A percentile compares a stretch with the other conserved stretches of the same genome.
Conservation (phyloP, 2,888 invertebrate genomes). For the Ametastegia equiseti region DNA sequence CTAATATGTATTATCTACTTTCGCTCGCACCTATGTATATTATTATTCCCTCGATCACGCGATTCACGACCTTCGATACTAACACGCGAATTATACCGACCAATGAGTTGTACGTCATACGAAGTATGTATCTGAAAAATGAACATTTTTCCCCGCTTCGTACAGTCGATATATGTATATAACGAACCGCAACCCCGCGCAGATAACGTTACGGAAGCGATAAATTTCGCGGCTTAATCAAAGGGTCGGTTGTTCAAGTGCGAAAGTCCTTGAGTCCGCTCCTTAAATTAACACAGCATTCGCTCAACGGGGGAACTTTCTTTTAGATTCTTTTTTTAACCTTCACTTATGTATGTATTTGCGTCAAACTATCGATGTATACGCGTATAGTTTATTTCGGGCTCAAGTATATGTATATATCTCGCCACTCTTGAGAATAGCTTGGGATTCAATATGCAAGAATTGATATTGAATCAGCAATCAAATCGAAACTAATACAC, state of each 20-base stretch:
- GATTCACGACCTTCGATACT: not conserved
- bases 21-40: not conserved
- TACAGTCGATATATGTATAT: not conserved
- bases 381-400: not conserved
- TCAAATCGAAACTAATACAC: no score
- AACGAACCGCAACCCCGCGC: not conserved
- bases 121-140: not conserved
- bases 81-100: not conserved
- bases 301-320: not conserved
- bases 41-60: not conserved
- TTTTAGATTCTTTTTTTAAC: conserved; percentile 9
- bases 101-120: no score
- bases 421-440: no score
- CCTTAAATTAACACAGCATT: conserved; percentile 4
- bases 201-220: conserved; percentile 25
- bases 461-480: no score
- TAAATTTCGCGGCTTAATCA: conserved; percentile 14
- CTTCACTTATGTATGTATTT: not conserved
- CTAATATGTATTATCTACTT: not conserved
- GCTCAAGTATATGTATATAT: no score
- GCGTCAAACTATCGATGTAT: not conserved
- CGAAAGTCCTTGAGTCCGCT: conserved; percentile 21
- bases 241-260: conserved; percentile 25
- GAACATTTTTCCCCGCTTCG: not conserved
- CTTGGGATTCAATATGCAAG: no score